These are phyloP conservation scores for Hetaerina titia DNA, from an alignment of 2,888 invertebrate species.

Conservation along the genomic window DNA sequence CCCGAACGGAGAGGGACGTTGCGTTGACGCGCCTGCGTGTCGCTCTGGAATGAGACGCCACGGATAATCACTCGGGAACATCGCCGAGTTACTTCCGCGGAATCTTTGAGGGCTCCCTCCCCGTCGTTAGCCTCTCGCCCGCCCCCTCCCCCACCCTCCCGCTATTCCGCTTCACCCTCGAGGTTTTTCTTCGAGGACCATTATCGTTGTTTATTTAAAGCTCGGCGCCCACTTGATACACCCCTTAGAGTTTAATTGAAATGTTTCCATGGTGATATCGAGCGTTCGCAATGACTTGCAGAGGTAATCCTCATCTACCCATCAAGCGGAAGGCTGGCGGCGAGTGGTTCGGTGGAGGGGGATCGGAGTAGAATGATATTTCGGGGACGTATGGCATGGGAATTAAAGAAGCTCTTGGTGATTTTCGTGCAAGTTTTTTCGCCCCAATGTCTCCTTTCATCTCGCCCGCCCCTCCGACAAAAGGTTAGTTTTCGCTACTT, in stretches of 20 bases:
- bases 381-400: background rate
- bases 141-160: background rate
- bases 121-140: background rate
- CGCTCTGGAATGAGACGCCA: background rate
- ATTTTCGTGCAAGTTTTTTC: background rate
- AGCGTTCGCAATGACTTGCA: conserved; percentile 42
- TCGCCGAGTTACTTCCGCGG: background rate
- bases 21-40: background rate
- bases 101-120: background rate
- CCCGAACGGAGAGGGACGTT: background rate
- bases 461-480: background rate
- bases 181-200: background rate
- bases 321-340: conserved; percentile 19
- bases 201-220: conserved; percentile 57
- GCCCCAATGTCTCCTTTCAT: conserved; percentile 15
- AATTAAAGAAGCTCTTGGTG: no score
- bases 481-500: background rate
- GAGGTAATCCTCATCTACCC: conserved; percentile 1
- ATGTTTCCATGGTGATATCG: conserved; percentile 51
- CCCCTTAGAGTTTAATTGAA: conserved; percentile 51
- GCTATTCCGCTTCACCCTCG: background rate
- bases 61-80: background rate
- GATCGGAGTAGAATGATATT: background rate
- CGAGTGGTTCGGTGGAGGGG: background rate
- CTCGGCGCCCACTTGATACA: conserved; percentile 26